These are phyloP conservation scores for Molothrus aeneus DNA, from an alignment of 2,797 vertebrate genomes.

Conservation along the genomic window DNA sequence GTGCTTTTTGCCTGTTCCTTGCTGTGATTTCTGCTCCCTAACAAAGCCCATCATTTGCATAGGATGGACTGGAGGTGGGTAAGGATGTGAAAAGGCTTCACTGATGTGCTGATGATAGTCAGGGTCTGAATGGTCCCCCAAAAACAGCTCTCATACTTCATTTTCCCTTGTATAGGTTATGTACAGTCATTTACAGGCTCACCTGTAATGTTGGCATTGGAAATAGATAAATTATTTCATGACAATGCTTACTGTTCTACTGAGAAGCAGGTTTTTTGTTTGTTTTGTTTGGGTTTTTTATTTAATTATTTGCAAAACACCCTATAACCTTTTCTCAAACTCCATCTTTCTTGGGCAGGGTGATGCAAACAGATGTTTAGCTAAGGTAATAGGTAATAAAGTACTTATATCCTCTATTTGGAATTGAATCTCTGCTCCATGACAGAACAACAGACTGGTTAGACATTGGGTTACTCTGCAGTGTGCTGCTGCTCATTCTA, in stretches of 20 bases:
- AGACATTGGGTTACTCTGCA: neutral
- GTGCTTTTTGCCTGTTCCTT: neutral
- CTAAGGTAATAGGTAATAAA: neutral
- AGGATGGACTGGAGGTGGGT: neutral
- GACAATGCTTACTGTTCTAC: neutral
- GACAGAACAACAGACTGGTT: neutral
- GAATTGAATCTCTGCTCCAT: neutral
- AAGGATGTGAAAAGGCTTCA: neutral
- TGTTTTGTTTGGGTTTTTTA: neutral
- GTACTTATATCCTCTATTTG: neutral
- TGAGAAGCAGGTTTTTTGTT: neutral
- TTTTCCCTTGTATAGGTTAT: neutral
- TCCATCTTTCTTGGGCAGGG: neutral
- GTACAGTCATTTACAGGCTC: neutral
- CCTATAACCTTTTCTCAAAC: neutral
- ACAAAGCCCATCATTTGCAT: rapidly evolving
- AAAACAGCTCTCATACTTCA: neutral
- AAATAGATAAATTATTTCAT: neutral
- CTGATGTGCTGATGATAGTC: rapidly evolving
- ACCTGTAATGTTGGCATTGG: rapidly evolving
- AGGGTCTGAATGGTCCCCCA: neutral
- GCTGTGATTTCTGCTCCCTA: neutral
- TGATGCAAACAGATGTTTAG: neutral
- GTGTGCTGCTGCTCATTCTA: neutral
- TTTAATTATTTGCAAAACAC: neutral